Evolutionary conservation across 92 coral and sea anemone genomes (phyloP), one percentile per base, ranked within the genome.

Genomic region (Micromussa lordhowensis): DNA sequence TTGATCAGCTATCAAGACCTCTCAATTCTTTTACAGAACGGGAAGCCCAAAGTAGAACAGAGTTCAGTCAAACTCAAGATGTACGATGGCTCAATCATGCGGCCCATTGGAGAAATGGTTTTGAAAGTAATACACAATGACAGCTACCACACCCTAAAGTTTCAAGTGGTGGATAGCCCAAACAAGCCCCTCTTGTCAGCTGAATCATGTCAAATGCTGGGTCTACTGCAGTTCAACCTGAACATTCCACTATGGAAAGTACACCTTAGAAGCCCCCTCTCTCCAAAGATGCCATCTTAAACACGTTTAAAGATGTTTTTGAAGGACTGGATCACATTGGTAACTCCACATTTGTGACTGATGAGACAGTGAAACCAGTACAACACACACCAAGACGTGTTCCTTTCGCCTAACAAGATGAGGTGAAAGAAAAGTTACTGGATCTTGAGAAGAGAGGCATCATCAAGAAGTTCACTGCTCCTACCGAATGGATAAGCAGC

Each of bases 381-480:
- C 87, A 92, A 75, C 92, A 91, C 32, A 19, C 85, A 75, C 89
- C 88, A 24, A 40, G 92, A n/a, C 79, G 85, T 19, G 86, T 85
- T 14, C 83, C 92, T 14, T 80, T 92, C 28, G 86, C 89, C 8
- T 72, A 84, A 9, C 85, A 61, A 66, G 61, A 88, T 38, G 92
- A 89, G 89, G 88, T 92, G 26, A 85, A 86, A 85, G 91, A 44
- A 9, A 89, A 89, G 70, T 70, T 89, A 26, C 78, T 51, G 48
- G 88, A 92, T 21, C 87, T 85, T 19, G 94, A 91, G 75, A 55
- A 68, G 64, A 88, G 90, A 58, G 88, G 91, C 48, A 91, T 91
- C 51, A 75, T 84, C 21, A 58, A 58, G 61, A 89, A 89, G 73
- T 84, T 57, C 48, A 85, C 84, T 29, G 92, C 85, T 30, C 90